Conservation (phyloP, 1,140 invertebrate genomes). For the Conus betulinus region DNA sequence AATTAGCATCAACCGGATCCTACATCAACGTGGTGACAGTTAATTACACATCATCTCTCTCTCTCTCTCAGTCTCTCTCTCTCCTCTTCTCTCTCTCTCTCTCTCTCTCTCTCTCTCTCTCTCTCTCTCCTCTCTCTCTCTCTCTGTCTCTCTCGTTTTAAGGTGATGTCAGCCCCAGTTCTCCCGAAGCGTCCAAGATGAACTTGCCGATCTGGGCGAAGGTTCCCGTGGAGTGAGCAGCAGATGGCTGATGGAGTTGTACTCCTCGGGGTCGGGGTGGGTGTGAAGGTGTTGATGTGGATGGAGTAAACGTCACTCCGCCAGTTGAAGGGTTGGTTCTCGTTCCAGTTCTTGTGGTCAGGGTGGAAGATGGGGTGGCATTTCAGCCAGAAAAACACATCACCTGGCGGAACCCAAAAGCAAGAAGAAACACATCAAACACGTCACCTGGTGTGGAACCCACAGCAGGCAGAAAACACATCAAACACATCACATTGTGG, state of each 20-base stretch:
- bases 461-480: no score
- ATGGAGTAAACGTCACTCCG: constrained; percentile 59
- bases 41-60: not conserved
- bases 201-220: constrained; percentile 64
- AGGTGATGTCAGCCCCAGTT: not conserved
- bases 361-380: constrained; percentile 65
- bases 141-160: not conserved
- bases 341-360: constrained; percentile 52
- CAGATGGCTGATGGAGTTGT: constrained; percentile 46
- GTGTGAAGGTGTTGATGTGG: no score
- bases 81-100: constrained; percentile 4
- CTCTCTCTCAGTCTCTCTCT: not conserved
- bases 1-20: no score
- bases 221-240: constrained; percentile 41
- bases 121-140: not conserved
- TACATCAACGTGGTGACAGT: no score
- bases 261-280: constrained; percentile 60
- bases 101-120: not conserved
- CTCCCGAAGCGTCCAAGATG: constrained; percentile 46
- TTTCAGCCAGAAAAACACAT: constrained; percentile 65
- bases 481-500: no score
- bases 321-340: constrained; percentile 63
- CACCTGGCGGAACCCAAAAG: constrained; percentile 37
- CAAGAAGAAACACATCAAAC: no score
- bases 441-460: no score